Base-by-base conservation (phyloP, 2,797 vertebrate genomes). In the Otus scops region DNA sequence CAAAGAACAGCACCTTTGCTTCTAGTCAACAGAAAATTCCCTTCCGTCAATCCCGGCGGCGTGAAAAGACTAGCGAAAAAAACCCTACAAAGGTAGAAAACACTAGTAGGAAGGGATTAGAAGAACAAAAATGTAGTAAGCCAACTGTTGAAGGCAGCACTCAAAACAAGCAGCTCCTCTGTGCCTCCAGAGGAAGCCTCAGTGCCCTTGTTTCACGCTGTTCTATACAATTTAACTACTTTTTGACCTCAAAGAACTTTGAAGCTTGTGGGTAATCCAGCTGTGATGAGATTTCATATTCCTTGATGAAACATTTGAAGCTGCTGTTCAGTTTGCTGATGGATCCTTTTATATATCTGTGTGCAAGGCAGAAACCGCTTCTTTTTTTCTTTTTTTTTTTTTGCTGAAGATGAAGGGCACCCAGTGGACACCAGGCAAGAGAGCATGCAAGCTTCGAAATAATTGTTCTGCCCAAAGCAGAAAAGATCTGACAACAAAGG, bases 271-370 rank as follows among this genome's bases (percentile, higher is more conserved):
- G 43, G 70, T 48, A 94, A 92, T 80, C 86, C 93, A 92, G 90
- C 83, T 87, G 94, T 39, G 92, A 91, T 51, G 74, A 94, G 88
- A 80, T 76, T 77, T 87, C 86, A 17, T n/a, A 12, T 28, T 87
- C 93, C 94, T 89, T 89, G 81, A 95, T 57, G 73, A 75, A 89
- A 79, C 78, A 85, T 61, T 51, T 54, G 68, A 93, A 88, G 86
- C 74, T 47, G 70, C 84, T 83, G 68, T n/a, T 82, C 48, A 30
- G 78, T 60, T 48, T 50, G 41, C 63, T 39, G 67, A 51, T 47
- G 69, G 74, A 78, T 70, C 57, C 76, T 78, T 93, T 95, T 21
- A 28, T 60, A 47, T 14, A 32, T 28, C 65, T 26, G 39, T 10
- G n/a, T 13, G 43, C 39, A 34, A 51, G 32, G 60, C 38, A 85